Percentiles rank a stretch among this genome's conserved stretches.
Conservation (phyloP, 35 echinoderm and acorn worm genomes). For the Apostichopus californicus region DNA sequence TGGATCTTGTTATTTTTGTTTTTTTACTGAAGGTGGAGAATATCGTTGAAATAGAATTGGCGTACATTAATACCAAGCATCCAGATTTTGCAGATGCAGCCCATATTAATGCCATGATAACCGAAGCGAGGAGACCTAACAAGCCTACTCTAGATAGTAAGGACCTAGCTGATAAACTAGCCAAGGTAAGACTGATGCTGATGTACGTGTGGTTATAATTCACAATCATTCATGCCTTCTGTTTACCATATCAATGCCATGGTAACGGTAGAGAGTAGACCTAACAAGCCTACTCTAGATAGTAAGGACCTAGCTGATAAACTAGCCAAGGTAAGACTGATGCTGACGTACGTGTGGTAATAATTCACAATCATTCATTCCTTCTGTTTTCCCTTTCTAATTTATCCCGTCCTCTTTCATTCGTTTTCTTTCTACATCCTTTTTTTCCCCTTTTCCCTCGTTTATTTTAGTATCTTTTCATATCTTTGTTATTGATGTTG, state of each 20-base stretch:
- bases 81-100: constrained; percentile 97
- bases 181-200: constrained; percentile 17
- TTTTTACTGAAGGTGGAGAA: constrained; percentile 83
- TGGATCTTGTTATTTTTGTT: no score
- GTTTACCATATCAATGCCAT: constrained; percentile 62
- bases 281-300: constrained; percentile 16
- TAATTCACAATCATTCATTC: no score
- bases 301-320: constrained; percentile 33
- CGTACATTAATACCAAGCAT: constrained; percentile 99
- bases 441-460: no score
- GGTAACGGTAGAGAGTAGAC: constrained; percentile 46
- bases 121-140: constrained; percentile 24
- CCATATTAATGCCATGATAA: constrained; percentile 73
- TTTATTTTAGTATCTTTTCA: no score
- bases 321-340: constrained; percentile 9
- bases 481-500: no score
- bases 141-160: constrained; percentile 26
- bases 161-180: constrained; percentile 16
- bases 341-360: no score
- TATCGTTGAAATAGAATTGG: constrained; percentile 95
- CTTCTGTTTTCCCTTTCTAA: no score
- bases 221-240: no score
- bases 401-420: no score
- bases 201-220: no score
- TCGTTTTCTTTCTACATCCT: no score